phyloP scores from a whole-genome alignment of 2,888 invertebrate species.

The Rhopalosiphum nymphaeae region DNA sequence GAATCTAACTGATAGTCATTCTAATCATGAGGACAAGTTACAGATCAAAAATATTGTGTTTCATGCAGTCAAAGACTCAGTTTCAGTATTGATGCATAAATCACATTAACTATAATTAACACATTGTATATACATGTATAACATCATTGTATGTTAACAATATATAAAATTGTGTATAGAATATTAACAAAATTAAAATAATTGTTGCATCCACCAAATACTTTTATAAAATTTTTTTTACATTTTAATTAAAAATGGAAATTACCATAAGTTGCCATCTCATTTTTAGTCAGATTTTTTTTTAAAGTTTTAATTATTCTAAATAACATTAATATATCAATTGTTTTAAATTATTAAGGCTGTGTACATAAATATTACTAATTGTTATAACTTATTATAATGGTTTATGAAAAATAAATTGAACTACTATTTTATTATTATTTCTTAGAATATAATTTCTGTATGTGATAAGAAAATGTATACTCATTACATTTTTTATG shows the following conservation, averaged over 20 bases:
- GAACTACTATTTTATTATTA: background rate
- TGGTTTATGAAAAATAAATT: constrained; percentile 1
- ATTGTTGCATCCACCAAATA: background rate
- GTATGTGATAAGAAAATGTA: background rate
- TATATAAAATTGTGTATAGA: background rate
- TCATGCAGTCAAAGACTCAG: constrained; percentile 96
- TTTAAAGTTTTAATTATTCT: background rate
- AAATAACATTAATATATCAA: background rate
- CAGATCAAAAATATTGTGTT: constrained; percentile 99
- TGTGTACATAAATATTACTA: background rate
- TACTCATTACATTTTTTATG: background rate
- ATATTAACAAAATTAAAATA: background rate
- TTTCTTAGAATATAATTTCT: background rate
- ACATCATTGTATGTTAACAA: background rate
- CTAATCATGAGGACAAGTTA: constrained; percentile 97
- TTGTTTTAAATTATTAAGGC: background rate
- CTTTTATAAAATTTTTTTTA: background rate
- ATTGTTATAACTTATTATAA: constrained; percentile 1
- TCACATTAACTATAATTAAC: background rate
- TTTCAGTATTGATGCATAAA: constrained; percentile 75
- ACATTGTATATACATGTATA: background rate
- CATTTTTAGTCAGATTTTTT: background rate
- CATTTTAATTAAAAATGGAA: background rate
- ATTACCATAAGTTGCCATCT: background rate
- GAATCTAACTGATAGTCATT: constrained; percentile 90